Evolutionary conservation across 2,113 vertebrate species (phyloP).

Genomic region (Hystrix brachyura): DNA sequence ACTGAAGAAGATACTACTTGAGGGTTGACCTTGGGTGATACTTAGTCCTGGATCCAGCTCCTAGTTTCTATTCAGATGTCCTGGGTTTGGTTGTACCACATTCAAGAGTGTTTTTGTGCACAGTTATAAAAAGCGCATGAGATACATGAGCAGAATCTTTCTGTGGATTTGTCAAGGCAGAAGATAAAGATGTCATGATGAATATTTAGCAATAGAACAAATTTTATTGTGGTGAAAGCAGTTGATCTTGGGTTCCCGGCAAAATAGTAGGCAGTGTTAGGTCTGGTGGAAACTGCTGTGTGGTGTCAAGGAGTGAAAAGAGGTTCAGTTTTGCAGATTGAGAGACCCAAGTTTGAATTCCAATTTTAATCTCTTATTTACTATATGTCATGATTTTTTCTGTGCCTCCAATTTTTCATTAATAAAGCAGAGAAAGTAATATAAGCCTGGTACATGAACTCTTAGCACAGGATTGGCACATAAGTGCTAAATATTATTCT

Average conservation of each 20-base stretch:
- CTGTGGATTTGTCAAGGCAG: constrained; percentile 51
- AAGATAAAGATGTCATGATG: neutral
- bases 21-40: neutral
- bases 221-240: constrained; percentile 49
- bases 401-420: neutral
- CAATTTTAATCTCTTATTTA: neutral
- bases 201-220: neutral
- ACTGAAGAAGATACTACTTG: constrained; percentile 29
- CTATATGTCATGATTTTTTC: neutral
- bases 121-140: neutral
- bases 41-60: neutral
- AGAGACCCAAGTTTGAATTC: neutral
- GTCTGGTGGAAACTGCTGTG: neutral
- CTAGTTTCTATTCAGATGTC: neutral
- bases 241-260: neutral
- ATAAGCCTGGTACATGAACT: neutral
- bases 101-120: neutral
- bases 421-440: neutral
- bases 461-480: neutral
- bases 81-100: neutral
- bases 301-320: neutral
- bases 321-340: neutral
- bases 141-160: neutral
- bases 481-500: neutral
- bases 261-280: neutral